Base-by-base conservation (phyloP, 2,888 invertebrate genomes). In the Metellina segmentata region DNA sequence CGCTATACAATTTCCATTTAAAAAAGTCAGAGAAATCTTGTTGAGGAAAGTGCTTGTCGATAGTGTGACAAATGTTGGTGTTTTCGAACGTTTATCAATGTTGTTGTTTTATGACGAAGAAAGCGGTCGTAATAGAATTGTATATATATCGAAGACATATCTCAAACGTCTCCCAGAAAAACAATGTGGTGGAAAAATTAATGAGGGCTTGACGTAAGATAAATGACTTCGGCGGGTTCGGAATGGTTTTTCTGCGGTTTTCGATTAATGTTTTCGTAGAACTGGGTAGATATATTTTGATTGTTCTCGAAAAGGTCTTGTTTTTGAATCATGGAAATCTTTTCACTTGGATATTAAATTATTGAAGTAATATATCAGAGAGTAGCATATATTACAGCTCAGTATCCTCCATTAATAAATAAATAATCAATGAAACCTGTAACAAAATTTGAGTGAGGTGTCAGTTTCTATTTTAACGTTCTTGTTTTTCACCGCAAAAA, bases 81-180 rank as follows among this genome's bases (percentile, higher is more conserved):
- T 16, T 52, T 77, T 77, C 7, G 52, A 77, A 5, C 52, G 77
- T 61, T 79, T 61, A 61, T 78, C 19, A 19, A n/a, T 78, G 19
- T 52, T 19, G 20, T 7, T 16, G 19, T 53, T 7, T 78, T 49
- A 16, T 1, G 70, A 70, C 7, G 70, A 7, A 70, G 74, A 34
- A 13, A 74, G 20, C 20, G 34, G 48, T 48, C 13, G 74, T 34
- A 74, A 61, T 61, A 16, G 61, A 61, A 16, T 61, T 61, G 61
- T 16, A 9, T n/a, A n/a, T n/a, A n/a, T n/a, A n/a, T 16, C 5
- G 16, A 16, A 61, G 8, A 8, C 61, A 16, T 11, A 61, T 61
- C 61, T 61, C 16, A 61, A 16, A 16, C 34, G 34, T 4, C 34
- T 34, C 34, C 4, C 34, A 16, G 61, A 16, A 61, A 61, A 61